Conservation (phyloP, 2,113 vertebrate species). For the Salvelinus alpinus region DNA sequence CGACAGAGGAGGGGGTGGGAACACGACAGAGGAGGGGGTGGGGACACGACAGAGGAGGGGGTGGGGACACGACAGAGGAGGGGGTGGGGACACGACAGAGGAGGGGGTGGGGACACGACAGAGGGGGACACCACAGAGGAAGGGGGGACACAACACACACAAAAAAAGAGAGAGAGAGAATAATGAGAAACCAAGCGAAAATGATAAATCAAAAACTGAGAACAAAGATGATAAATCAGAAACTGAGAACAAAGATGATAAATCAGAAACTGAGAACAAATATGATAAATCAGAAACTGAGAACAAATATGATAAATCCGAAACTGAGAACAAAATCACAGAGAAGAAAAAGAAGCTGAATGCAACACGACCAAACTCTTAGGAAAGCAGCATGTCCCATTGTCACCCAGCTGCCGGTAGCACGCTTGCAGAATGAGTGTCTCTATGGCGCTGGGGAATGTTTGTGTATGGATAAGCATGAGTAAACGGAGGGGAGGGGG, state of each 20-base stretch:
- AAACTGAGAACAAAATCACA: conserved; percentile 32
- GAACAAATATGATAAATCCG: background rate
- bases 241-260: background rate
- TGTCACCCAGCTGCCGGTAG: conserved; percentile 64
- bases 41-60: background rate
- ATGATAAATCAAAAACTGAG: background rate
- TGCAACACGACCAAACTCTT: conserved; percentile 69
- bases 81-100: background rate
- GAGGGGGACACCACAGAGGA: conserved; percentile 20
- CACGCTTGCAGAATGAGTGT: conserved; percentile 59
- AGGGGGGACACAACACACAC: conserved; percentile 70
- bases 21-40: too few relatives aligned
- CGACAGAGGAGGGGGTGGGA: background rate
- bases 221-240: background rate
- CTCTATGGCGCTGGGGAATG: conserved; percentile 42
- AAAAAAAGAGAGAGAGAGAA: conserved; percentile 53
- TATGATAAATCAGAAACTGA: background rate
- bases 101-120: conserved; percentile 24
- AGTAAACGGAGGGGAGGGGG: background rate
- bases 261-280: background rate
- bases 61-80: background rate
- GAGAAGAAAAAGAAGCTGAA: conserved; percentile 66
- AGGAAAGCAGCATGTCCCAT: conserved; percentile 60
- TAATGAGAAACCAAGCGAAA: conserved; percentile 62
- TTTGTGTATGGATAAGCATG: conserved; percentile 49